Percentiles rank a stretch among this genome's conserved stretches.
These are phyloP conservation scores for Alosa alosa DNA, from an alignment of 2,113 vertebrate species.

Conservation along the genomic window DNA sequence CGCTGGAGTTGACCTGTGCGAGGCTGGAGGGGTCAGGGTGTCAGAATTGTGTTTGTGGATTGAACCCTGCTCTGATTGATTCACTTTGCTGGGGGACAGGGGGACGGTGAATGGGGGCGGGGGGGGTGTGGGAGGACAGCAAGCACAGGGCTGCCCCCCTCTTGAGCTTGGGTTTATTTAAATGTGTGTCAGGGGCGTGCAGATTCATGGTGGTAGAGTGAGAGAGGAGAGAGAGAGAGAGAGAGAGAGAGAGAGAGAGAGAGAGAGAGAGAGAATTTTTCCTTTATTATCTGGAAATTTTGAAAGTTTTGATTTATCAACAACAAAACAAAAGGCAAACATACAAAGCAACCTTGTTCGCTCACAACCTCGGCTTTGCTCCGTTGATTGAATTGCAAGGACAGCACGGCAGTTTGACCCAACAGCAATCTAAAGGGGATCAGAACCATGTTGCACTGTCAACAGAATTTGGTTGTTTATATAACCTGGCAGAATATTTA, in stretches of 20 bases:
- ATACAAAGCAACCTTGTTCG: neutral
- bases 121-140: neutral
- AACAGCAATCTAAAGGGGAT: constrained; percentile 11
- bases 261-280: neutral
- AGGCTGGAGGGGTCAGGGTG: constrained; percentile 38
- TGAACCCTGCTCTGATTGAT: constrained; percentile 46
- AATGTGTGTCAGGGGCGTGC: neutral
- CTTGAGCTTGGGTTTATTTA: neutral
- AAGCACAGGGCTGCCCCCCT: neutral
- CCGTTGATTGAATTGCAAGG: neutral
- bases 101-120: too few species aligned
- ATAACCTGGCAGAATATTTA: constrained; percentile 25
- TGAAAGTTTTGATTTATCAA: neutral
- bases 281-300: neutral
- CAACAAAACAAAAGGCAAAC: neutral
- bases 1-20: constrained; percentile 34
- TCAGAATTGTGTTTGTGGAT: constrained; percentile 48
- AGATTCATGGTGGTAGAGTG: neutral
- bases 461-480: constrained; percentile 26
- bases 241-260: neutral
- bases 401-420: neutral
- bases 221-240: neutral
- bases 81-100: constrained; percentile 32
- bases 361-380: neutral
- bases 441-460: neutral